Conservation (phyloP, 2,888 invertebrate genomes). For the Nasonia oneida region DNA sequence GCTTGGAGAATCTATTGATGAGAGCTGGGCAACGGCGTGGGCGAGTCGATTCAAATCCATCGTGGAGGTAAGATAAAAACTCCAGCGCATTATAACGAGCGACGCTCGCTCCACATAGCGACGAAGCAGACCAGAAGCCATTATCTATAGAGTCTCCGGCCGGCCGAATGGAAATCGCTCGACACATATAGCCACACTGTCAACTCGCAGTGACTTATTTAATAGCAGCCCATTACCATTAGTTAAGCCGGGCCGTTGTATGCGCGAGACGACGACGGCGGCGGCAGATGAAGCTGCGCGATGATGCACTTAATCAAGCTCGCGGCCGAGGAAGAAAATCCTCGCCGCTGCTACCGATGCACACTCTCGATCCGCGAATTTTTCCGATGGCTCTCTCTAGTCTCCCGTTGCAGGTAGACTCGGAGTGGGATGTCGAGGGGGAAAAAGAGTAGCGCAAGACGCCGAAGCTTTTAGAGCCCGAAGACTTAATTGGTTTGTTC, state of each 20-base stretch:
- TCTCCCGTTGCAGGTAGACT: neutral
- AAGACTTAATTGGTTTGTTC: conserved; percentile 66
- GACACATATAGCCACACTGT: conserved; percentile 25
- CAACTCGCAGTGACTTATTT: conserved; percentile 54
- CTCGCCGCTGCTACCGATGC: neutral
- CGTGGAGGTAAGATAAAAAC: neutral
- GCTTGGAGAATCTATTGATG: too few species aligned
- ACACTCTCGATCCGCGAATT: conserved; percentile 13
- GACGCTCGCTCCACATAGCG: neutral
- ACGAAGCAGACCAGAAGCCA: neutral
- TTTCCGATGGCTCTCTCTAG: neutral
- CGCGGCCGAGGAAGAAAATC: conserved; percentile 1
- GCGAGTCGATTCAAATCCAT: neutral
- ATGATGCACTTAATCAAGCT: conserved; percentile 57
- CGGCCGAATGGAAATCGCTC: conserved; percentile 44
- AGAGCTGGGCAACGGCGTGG: too few species aligned
- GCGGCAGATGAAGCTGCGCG: conserved; percentile 41
- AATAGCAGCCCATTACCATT: conserved; percentile 53
- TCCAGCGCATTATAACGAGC: neutral
- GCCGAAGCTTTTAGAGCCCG: conserved; percentile 23
- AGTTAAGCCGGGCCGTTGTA: conserved; percentile 25
- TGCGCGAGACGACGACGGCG: conserved; percentile 6
- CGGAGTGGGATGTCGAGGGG: neutral
- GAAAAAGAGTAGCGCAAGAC: neutral
- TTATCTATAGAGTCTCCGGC: neutral